Conservation (phyloP, 2,888 invertebrate species). For the Adelphocoris suturalis region DNA sequence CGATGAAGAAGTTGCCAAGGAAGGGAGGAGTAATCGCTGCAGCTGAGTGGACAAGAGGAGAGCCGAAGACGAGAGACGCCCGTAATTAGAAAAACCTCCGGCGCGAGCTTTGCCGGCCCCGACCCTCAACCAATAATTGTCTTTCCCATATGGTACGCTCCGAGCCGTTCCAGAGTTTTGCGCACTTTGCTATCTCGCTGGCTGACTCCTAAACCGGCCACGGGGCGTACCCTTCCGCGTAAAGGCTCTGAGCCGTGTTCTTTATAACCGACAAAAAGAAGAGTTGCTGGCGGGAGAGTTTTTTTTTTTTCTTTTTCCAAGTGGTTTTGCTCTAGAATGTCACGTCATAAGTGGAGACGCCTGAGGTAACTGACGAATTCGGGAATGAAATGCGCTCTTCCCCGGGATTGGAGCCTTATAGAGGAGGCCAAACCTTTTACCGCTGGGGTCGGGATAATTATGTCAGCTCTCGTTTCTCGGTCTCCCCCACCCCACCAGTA, state of each 20-base stretch:
- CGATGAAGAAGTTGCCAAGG: slow-evolving; percentile 14
- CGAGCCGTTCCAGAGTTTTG: neutral
- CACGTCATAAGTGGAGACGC: slow-evolving; percentile 6
- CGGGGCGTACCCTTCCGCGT: neutral
- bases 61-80: neutral
- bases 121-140: slow-evolving; percentile 30
- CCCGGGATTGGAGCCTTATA: neutral
- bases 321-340: neutral
- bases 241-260: neutral
- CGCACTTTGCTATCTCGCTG: slow-evolving; percentile 9
- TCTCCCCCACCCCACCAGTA: neutral
- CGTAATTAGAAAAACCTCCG: slow-evolving; percentile 33
- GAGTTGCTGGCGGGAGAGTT: too few relatives aligned
- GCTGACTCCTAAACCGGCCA: neutral
- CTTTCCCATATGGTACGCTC: slow-evolving; percentile 31
- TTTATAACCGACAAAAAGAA: neutral
- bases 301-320: neutral
- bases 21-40: slow-evolving; percentile 15
- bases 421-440: neutral
- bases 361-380: slow-evolving; percentile 21
- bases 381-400: slow-evolving; percentile 17
- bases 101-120: slow-evolving; percentile 28
- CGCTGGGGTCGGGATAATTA: neutral
- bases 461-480: neutral
- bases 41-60: neutral